Percentiles rank a stretch among this genome's conserved stretches.
These are phyloP conservation scores for Podiceps cristatus DNA, from an alignment of 2,113 vertebrate genomes.

Conservation along the genomic window DNA sequence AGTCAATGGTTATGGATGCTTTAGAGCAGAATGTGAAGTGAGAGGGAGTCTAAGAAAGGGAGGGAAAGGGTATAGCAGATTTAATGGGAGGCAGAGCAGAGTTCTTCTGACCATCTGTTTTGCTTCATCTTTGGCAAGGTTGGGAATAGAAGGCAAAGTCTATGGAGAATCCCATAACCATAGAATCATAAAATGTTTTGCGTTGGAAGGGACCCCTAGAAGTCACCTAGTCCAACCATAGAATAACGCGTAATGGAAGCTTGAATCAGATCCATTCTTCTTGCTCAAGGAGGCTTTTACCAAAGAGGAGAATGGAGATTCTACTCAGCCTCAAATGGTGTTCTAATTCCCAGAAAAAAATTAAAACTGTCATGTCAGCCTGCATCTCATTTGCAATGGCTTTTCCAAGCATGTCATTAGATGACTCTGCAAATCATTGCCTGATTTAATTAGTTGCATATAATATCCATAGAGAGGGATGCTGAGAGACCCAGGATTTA, in stretches of 20 bases:
- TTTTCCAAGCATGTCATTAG: not conserved
- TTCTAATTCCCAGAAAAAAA: not conserved
- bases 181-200: no score
- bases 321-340: not conserved
- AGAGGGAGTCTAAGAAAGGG: not conserved
- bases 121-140: not conserved
- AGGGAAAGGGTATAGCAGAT: not conserved
- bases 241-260: not conserved
- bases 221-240: no score
- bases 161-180: not conserved
- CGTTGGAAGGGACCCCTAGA: no score
- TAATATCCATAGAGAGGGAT: not conserved
- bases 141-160: not conserved
- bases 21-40: not conserved
- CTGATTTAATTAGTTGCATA: not conserved
- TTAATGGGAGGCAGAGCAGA: not conserved
- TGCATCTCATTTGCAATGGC: not conserved
- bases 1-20: not conserved
- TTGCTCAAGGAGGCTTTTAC: not conserved
- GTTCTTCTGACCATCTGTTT: not conserved
- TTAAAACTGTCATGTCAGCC: not conserved
- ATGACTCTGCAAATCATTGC: not conserved
- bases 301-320: not conserved
- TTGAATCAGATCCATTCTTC: not conserved
- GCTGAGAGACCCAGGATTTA: not conserved